These are phyloP conservation scores for Atherinosoma microstoma DNA, from an alignment of 2,797 vertebrate species.

Conservation along the genomic window DNA sequence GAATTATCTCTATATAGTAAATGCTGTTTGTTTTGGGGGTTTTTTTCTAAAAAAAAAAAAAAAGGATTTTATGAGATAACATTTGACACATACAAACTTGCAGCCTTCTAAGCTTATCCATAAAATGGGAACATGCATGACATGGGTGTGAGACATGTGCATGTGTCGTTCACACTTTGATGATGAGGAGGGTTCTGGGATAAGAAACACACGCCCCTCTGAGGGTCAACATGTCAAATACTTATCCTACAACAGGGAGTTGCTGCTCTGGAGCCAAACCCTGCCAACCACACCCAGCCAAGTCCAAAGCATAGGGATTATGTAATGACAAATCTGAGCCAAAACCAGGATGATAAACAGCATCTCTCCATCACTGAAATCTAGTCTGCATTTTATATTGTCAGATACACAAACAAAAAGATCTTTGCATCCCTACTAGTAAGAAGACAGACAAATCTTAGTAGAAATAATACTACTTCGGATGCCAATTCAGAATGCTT, in stretches of 20 bases:
- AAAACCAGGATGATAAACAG: conserved; percentile 48
- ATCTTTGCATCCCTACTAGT: too few relatives aligned
- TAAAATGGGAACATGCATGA: conserved; percentile 2
- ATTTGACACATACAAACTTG: too few relatives aligned
- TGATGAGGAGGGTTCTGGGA: conserved; percentile 13
- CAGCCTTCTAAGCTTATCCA: conserved; percentile 1
- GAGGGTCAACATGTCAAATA: conserved; percentile 31
- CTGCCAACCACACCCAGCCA: conserved; percentile 54
- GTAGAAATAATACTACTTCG: not conserved
- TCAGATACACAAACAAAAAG: conserved; percentile 7
- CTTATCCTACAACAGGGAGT: conserved; percentile 17
- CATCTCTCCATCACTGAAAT: conserved; percentile 49
- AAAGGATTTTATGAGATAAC: too few relatives aligned
- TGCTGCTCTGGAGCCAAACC: conserved; percentile 19
- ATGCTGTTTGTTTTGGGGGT: too few relatives aligned
- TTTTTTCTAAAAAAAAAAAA: too few relatives aligned
- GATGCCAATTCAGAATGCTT: not conserved
- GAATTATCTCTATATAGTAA: too few relatives aligned
- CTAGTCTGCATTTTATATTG: conserved; percentile 10
- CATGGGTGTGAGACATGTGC: not conserved
- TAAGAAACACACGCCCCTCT: not conserved
- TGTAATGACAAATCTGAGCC: conserved; percentile 52
- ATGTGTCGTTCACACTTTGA: too few relatives aligned
- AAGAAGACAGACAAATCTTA: too few relatives aligned
- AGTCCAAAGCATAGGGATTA: conserved; percentile 44